Base-by-base conservation (phyloP, 1,140 invertebrate genomes). In the Drosophila serrata region DNA sequence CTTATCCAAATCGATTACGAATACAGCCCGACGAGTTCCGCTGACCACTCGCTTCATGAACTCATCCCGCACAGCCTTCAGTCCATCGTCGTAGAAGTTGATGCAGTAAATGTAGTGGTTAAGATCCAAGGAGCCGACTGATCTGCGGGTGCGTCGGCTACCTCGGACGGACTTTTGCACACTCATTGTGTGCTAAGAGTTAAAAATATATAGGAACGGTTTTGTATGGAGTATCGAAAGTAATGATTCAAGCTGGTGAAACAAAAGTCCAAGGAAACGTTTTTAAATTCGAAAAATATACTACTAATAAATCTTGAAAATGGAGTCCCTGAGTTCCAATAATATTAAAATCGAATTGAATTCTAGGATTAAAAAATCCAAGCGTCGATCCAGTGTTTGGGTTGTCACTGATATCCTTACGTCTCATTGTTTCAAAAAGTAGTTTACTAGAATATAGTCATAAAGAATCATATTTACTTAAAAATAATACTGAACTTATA, bases 61-160 rank as follows among this genome's bases (percentile, higher is more conserved):
- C 62, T 85, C 85, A 53, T 88, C 61, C 0, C 85, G 74, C n/a
- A 90, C 62, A 17, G 81, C 86, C 29, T 4, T 58, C 15, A 88
- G 48, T 0, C 85, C 81, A 11, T 63, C 85, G 40, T 88, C 85
- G 29, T 88, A 75, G 51, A 88, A 88, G n/a, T 90, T 85, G 4
- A 88, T 12, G 35, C 84, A 87, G 55, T 80, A 87, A 22, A 87
- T 69, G 12, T 60, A 60, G 22, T 73, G 79, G 4, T 46, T 15
- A 1, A 6, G 0, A 5, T 33, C 17, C 3, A 2, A 0, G 5
- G 22, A 27, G 40, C 9, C 6, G 4, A n/a, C 5, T n/a, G 35
- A 33, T 24, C 62, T 39, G 27, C 35, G 37, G 8, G 62, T 43
- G 48, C 46, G 37, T 3, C 62, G 46, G 37, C 29, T 67, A 19